These are phyloP conservation scores for Saxidomus purpurata DNA, from an alignment of 1,140 invertebrate species.

Conservation along the genomic window DNA sequence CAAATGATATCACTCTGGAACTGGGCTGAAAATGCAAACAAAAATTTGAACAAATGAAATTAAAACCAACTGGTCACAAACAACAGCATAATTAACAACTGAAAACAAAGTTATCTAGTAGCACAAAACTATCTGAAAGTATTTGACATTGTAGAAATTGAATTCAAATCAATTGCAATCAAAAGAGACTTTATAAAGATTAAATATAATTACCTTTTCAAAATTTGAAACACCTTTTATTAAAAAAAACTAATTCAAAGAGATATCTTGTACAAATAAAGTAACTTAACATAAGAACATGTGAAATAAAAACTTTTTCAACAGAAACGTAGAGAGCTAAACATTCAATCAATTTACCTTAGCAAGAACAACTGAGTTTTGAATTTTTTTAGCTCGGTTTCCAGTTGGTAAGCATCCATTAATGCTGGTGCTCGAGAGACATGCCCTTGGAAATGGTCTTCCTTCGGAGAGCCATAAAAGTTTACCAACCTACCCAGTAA, in stretches of 20 bases:
- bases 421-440: not conserved
- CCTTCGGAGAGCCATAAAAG: conserved; percentile 10
- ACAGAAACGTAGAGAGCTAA: no score
- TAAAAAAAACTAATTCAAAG: no score
- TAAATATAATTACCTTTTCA: no score
- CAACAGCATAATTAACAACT: not conserved
- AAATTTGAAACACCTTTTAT: no score
- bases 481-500: not conserved
- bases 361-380: conserved; percentile 29
- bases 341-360: not conserved
- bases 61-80: not conserved
- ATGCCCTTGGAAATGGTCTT: conserved; percentile 15
- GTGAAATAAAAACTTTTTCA: no score
- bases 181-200: no score
- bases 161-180: no score
- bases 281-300: no score
- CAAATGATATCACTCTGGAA: not conserved
- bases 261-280: no score
- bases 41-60: conserved; percentile 2
- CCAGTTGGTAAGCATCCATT: not conserved
- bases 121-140: no score
- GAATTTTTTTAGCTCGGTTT: conserved; percentile 8
- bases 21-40: conserved; percentile 11
- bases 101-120: not conserved
- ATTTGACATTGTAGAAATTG: no score